Conservation (phyloP, 2,888 invertebrate species). For the Gandaritis pyraliata region DNA sequence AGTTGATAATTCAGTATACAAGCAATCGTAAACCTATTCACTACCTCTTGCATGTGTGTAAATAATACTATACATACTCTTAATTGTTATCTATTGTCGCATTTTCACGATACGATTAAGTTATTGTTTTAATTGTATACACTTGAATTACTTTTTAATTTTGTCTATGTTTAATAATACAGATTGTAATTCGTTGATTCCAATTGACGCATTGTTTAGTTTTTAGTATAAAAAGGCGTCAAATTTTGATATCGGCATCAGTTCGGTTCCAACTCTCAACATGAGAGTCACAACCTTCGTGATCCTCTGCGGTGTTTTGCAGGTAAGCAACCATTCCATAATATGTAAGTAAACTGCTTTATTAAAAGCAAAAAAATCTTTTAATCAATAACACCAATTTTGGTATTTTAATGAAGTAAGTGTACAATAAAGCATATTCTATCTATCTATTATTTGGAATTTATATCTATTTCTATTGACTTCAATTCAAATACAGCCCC, state of each 20-base stretch:
- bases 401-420: too few relatives aligned
- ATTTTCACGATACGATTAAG: conserved; percentile 48
- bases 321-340: conserved; percentile 59
- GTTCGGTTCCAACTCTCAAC: conserved; percentile 76
- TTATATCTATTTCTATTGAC: too few relatives aligned
- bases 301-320: conserved; percentile 78
- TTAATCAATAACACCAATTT: too few relatives aligned
- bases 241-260: conserved; percentile 57
- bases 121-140: conserved; percentile 57
- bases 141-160: conserved; percentile 48
- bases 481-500: too few relatives aligned
- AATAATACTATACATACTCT: conserved; percentile 31
- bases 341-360: not conserved
- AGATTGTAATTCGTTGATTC: conserved; percentile 40
- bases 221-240: conserved; percentile 66
- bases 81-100: conserved; percentile 65
- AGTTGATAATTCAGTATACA: conserved; percentile 14
- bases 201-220: conserved; percentile 41
- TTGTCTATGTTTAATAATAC: conserved; percentile 56
- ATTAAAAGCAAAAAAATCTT: not conserved
- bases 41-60: conserved; percentile 4
- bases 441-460: too few relatives aligned
- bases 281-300: conserved; percentile 78
- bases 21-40: conserved; percentile 3
- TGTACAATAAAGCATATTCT: too few relatives aligned